phyloP scores from a whole-genome alignment of 2,888 invertebrate genomes.

The Aporophyla lueneburgensis region DNA sequence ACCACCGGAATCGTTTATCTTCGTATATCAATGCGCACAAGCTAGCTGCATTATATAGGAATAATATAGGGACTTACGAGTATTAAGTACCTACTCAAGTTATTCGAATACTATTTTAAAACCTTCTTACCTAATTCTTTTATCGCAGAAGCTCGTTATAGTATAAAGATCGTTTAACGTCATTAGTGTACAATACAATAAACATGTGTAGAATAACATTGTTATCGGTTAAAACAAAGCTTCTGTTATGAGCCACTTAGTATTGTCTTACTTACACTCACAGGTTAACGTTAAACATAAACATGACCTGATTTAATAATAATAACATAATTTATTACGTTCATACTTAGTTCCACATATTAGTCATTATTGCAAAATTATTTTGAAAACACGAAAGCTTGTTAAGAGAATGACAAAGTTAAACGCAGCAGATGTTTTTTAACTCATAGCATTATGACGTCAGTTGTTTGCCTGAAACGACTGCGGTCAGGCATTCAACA shows the following conservation, averaged over 20 bases:
- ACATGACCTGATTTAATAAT: slow-evolving; percentile 54
- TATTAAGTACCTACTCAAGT: not conserved
- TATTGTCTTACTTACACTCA: slow-evolving; percentile 55
- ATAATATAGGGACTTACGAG: not conserved
- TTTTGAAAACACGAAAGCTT: slow-evolving; percentile 14
- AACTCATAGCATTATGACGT: slow-evolving; percentile 21
- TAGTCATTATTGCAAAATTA: slow-evolving; percentile 32
- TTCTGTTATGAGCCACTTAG: slow-evolving; percentile 54
- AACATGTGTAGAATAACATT: slow-evolving; percentile 42
- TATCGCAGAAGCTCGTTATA: slow-evolving; percentile 16
- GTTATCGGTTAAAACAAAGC: slow-evolving; percentile 59
- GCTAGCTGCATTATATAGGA: not conserved
- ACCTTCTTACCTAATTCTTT: not conserved
- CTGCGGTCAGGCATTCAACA: slow-evolving; percentile 33
- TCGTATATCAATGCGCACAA: slow-evolving; percentile 9
- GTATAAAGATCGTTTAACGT: slow-evolving; percentile 25
- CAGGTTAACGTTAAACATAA: slow-evolving; percentile 54
- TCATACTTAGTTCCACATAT: slow-evolving; percentile 9
- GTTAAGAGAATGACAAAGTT: slow-evolving; percentile 15
- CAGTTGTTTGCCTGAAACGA: slow-evolving; percentile 37
- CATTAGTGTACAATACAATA: slow-evolving; percentile 17
- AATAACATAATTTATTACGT: slow-evolving; percentile 27
- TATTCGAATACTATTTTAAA: not conserved
- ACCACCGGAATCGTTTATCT: slow-evolving; percentile 69
- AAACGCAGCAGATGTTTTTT: slow-evolving; percentile 35